Base-by-base conservation (phyloP, 2,113 vertebrate species). In the Vanacampus margaritifer region DNA sequence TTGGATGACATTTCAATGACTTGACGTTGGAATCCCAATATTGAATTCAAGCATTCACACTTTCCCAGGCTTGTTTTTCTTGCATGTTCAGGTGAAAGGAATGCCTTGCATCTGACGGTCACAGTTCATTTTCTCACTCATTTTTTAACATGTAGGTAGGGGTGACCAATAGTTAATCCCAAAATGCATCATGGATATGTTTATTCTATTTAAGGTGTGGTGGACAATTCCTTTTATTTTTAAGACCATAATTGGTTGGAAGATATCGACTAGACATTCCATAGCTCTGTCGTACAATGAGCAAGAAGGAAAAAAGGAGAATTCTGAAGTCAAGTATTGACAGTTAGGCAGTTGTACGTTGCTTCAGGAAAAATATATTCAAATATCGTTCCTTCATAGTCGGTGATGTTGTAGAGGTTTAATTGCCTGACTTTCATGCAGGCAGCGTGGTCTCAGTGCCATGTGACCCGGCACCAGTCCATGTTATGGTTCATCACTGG, bases 191-290 rank as follows among this genome's bases (percentile, higher is more conserved):
- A 39, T 19, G 45, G 45, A 17, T 46, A 11, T 17, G 17, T 46
- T 19, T 5, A 46, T 12, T 46, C 14, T 46, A 46, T 46, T 46
- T 12, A 54, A 71, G 65, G 64, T 46, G 72, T 0, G 11, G 67
- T 32, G 28, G 28, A 32, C 28, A 32, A 32, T 32, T 4, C 28
- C 64, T 26, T 1, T 17, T 37, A 23, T 16, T 54, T 21, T 11
- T 35, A 67, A 32, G 41, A 65, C 53, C 9, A 51, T 75, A 68
- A 78, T 73, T 65, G 41, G 32, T 23, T 23, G 59, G 21, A 24
- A 62, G 43, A 58, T 51, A 67, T 67, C 63, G 50, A 68, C 48
- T 28, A 32, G 9, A 51, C 65, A 72, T 79, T 79, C 69, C 41
- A 51, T n/a, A 11, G 63, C 19, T 8, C 0, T 32, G 0, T 32